phyloP scores from a whole-genome alignment of 1,140 invertebrate genomes.

The Papilio aristodemus region DNA sequence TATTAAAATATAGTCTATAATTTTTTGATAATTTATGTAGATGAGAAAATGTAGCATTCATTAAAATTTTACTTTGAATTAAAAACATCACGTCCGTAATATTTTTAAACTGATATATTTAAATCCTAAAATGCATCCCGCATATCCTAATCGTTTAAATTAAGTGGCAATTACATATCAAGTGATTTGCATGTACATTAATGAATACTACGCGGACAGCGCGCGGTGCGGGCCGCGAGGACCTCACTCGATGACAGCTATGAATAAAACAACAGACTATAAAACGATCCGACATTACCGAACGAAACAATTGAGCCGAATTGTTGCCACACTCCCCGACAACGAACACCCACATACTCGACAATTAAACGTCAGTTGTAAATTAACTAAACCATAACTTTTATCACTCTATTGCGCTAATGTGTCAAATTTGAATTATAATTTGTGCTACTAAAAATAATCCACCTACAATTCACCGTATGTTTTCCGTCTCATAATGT shows the following conservation, averaged over 20 bases:
- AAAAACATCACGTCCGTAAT: no score
- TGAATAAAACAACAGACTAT: conserved; percentile 33
- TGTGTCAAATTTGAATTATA: conserved; percentile 11
- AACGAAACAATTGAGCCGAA: conserved; percentile 25
- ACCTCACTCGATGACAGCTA: conserved; percentile 30
- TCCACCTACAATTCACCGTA: no score
- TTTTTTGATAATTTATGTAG: no score
- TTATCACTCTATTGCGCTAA: conserved; percentile 16
- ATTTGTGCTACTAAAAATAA: not conserved
- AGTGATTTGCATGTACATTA: conserved; percentile 21
- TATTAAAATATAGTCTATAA: no score
- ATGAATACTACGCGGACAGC: conserved; percentile 6
- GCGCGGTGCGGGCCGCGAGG: not conserved
- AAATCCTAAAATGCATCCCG: not conserved
- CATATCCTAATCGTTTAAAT: conserved; percentile 5
- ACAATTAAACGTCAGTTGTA: conserved; percentile 16
- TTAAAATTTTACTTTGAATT: no score
- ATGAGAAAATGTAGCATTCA: no score
- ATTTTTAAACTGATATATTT: not conserved
- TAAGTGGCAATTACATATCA: not conserved
- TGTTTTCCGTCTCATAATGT: not conserved
- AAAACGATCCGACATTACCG: not conserved
- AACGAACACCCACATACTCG: conserved; percentile 13
- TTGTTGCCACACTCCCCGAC: conserved; percentile 23
- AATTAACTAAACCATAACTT: conserved; percentile 22